Base-by-base conservation (phyloP, 2,888 invertebrate genomes). In the Celastrina argiolus region DNA sequence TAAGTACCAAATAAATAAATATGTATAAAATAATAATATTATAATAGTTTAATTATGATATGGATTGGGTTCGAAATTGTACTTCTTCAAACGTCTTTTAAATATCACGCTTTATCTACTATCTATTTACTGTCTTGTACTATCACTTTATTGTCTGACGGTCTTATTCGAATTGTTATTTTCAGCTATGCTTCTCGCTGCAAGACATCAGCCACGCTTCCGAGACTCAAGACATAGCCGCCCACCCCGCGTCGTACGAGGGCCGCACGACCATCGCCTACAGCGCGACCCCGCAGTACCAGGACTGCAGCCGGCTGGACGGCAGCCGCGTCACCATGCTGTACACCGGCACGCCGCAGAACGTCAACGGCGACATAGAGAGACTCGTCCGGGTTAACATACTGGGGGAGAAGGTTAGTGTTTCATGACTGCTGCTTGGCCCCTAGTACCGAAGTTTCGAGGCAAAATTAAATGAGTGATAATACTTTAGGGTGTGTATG, bases 111-210 rank as follows among this genome's bases (percentile, higher is more conserved):
- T n/a, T n/a, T n/a, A n/a, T n/a, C n/a, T n/a, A n/a, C n/a, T n/a
- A n/a, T n/a, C n/a, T n/a, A n/a, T n/a, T n/a, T n/a, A n/a, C n/a
- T n/a, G n/a, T n/a, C n/a, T n/a, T n/a, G n/a, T n/a, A n/a, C n/a
- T n/a, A n/a, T n/a, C 7, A 10, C 4, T 7, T 7, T 42, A 7
- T 42, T n/a, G 7, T n/a, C 0, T 42, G 14, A 7, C 16, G 18
- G n/a, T n/a, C n/a, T n/a, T n/a, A n/a, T n/a, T n/a, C n/a, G n/a
- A n/a, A n/a, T n/a, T n/a, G n/a, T n/a, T n/a, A n/a, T n/a, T 31
- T 45, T 26, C 73, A 87, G 87, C 71, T 87, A 0, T 86, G 86
- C 56, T 75, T 85, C 2, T 78, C 77, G 22, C 79, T 81, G 69
- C 79, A 78, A 67, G 84, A 81, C 39, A 76, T 79, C 1, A 81